A percentile compares a stretch with the other conserved stretches of the same genome.
phyloP scores from a whole-genome alignment of 30 jellyfish, hydroid and myxozoan species.

The Aurelia sp. region DNA sequence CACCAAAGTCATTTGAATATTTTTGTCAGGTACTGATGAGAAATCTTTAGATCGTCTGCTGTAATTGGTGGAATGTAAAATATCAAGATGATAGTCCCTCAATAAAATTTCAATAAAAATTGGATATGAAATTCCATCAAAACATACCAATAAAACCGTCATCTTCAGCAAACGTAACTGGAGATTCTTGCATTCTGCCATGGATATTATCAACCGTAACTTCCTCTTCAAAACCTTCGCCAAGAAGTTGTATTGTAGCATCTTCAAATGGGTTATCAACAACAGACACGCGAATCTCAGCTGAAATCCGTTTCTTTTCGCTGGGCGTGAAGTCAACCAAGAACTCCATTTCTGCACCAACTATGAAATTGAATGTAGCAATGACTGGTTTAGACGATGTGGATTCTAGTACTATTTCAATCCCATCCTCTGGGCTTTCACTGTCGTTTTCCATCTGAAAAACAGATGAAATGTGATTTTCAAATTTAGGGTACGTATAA shows the following conservation, averaged over 20 bases:
- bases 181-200: slow-evolving; percentile 27
- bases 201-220: slow-evolving; percentile 90
- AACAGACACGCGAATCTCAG: slow-evolving; percentile 80
- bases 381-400: slow-evolving; percentile 70
- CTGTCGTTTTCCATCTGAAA: not conserved
- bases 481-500: no score
- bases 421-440: slow-evolving; percentile 10
- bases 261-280: slow-evolving; percentile 94
- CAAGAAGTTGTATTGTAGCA: slow-evolving; percentile 74
- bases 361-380: slow-evolving; percentile 41
- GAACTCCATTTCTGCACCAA: slow-evolving; percentile 58
- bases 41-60: no score
- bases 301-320: slow-evolving; percentile 55
- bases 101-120: not conserved
- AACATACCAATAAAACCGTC: slow-evolving; percentile 28
- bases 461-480: no score
- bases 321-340: slow-evolving; percentile 82
- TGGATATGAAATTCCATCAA: not conserved
- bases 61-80: no score
- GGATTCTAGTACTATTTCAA: slow-evolving; percentile 26
- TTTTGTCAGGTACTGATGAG: no score
- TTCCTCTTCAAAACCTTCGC: slow-evolving; percentile 89
- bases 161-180: slow-evolving; percentile 32
- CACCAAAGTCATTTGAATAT: no score
- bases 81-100: no score